A percentile compares a stretch with the other conserved stretches of the same genome.
phyloP scores from a whole-genome alignment of 2,888 invertebrate species.

The Drosophila lutescens region DNA sequence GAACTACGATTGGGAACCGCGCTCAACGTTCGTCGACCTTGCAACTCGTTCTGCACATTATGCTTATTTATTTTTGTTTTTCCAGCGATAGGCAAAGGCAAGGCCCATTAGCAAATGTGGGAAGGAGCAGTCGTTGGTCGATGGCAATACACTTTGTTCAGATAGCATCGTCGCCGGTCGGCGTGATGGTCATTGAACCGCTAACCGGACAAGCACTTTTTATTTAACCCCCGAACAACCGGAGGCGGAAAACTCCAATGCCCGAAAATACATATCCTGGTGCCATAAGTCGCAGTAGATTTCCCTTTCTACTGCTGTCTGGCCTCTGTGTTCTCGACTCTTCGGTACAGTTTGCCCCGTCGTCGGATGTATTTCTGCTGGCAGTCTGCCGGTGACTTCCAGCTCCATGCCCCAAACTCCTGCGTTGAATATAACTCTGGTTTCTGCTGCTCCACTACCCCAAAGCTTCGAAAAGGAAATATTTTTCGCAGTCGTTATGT shows the following conservation, averaged over 20 bases:
- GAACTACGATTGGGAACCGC: conserved; percentile 24
- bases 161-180: conserved; percentile 62
- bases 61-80: conserved; percentile 24
- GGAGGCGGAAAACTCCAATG: conserved; percentile 37
- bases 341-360: conserved; percentile 79
- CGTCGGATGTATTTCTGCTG: conserved; percentile 18
- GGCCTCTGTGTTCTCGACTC: conserved; percentile 47
- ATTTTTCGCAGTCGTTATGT: conserved; percentile 30
- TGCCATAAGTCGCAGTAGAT: conserved; percentile 63
- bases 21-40: conserved; percentile 83
- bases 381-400: conserved; percentile 15
- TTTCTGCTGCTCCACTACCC: conserved; percentile 63
- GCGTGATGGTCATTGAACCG: conserved; percentile 66
- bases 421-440: conserved; percentile 1
- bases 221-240: conserved; percentile 47
- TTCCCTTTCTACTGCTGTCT: conserved; percentile 84
- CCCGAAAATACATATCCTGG: conserved; percentile 59
- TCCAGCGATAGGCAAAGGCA: conserved; percentile 24
- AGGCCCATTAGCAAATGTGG: conserved; percentile 33
- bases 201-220: conserved; percentile 12
- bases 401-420: conserved; percentile 2
- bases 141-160: conserved; percentile 21
- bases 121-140: conserved; percentile 50
- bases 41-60: conserved; percentile 80
- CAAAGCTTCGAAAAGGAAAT: conserved; percentile 53